phyloP scores from a whole-genome alignment of 2,113 vertebrate genomes.

The Onychostruthus taczanowskii region DNA sequence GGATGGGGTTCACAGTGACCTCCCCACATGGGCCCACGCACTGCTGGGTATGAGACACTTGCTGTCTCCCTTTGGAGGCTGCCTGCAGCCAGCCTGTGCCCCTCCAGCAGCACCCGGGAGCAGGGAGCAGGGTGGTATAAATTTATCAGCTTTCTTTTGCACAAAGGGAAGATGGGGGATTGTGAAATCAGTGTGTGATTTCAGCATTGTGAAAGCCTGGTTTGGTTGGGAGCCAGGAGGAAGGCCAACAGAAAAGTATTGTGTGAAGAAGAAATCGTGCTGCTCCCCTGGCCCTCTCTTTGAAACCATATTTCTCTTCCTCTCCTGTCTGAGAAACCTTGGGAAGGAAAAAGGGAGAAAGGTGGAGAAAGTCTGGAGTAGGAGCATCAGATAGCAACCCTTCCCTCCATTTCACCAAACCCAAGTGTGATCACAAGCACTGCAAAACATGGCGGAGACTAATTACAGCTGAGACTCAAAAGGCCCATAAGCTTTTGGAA shows the following conservation, averaged over 20 bases:
- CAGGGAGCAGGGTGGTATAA: not conserved
- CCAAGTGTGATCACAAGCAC: not conserved
- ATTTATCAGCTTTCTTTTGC: not conserved
- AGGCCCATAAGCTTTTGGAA: not conserved
- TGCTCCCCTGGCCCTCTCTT: not conserved
- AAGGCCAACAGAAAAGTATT: not conserved
- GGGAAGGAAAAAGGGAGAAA: not conserved
- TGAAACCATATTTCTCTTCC: not conserved
- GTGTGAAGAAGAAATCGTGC: not conserved
- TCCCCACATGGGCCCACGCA: fast-evolving
- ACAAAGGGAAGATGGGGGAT: not conserved
- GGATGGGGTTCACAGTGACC: not conserved
- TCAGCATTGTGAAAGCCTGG: not conserved
- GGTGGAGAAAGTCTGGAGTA: not conserved
- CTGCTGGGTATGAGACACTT: fast-evolving
- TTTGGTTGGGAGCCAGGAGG: not conserved
- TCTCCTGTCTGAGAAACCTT: not conserved
- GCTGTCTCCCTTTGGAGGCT: not conserved
- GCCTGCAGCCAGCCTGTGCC: not conserved
- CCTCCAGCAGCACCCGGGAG: not conserved
- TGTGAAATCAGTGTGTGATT: not conserved
- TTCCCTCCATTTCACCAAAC: not conserved
- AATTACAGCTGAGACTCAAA: not conserved
- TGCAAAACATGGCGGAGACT: not conserved
- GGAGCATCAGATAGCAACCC: not conserved